These are phyloP conservation scores for Scomber scombrus DNA, from an alignment of 2,113 vertebrate species.

Conservation along the genomic window DNA sequence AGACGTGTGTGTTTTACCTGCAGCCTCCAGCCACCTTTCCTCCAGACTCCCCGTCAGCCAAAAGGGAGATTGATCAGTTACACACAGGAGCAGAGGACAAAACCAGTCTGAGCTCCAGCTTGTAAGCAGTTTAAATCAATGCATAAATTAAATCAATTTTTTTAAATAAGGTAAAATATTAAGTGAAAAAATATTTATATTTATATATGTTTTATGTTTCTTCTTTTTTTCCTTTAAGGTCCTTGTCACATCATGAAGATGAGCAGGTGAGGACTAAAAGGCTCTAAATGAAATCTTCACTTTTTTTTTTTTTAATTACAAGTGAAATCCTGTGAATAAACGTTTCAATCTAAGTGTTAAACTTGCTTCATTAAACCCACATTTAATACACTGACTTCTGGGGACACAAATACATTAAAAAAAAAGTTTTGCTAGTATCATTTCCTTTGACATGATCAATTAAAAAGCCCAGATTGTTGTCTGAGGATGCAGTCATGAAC, in stretches of 20 bases:
- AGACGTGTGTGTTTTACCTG: neutral
- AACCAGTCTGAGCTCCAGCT: slow-evolving; percentile 76
- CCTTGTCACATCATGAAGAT: slow-evolving; percentile 77
- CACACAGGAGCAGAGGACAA: slow-evolving; percentile 73
- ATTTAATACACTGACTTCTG: too few species aligned
- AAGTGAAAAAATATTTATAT: rapidly evolving
- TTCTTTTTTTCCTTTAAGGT: slow-evolving; percentile 63
- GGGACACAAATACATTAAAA: too few species aligned
- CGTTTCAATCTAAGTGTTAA: too few species aligned
- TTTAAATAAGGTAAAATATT: neutral
- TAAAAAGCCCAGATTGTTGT: neutral
- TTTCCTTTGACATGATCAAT: too few species aligned
- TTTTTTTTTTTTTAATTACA: too few species aligned
- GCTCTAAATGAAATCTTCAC: too few species aligned
- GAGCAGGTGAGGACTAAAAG: slow-evolving; percentile 71
- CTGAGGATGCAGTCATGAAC: neutral
- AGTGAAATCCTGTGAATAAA: too few species aligned
- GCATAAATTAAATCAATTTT: too few species aligned
- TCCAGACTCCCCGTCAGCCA: slow-evolving; percentile 69
- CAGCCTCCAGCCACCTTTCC: too few species aligned
- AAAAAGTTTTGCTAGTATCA: too few species aligned
- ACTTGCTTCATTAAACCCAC: too few species aligned
- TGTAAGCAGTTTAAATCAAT: slow-evolving; percentile 78
- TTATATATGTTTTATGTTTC: neutral
- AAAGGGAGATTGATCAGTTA: slow-evolving; percentile 80